A percentile compares a stretch with the other conserved stretches of the same genome.
These are phyloP conservation scores for Pseudoips prasinana DNA, from an alignment of 2,888 invertebrate species.

Conservation along the genomic window DNA sequence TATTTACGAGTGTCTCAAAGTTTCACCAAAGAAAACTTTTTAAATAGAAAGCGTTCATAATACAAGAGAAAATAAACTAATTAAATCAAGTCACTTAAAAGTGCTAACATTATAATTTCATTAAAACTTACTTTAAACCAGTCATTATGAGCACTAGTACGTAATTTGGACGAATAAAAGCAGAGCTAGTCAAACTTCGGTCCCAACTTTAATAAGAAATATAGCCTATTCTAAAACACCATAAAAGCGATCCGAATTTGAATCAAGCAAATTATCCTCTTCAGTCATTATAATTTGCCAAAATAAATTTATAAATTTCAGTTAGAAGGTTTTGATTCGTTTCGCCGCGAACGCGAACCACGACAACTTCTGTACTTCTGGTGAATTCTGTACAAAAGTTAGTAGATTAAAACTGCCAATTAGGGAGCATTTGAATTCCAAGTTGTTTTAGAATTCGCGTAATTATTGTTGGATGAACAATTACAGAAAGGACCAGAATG, in stretches of 20 bases:
- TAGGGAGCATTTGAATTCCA: conserved; percentile 77
- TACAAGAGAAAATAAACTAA: no score
- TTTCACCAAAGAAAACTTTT: no score
- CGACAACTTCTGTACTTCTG: conserved; percentile 75
- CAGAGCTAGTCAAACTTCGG: not conserved
- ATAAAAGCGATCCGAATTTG: conserved; percentile 49
- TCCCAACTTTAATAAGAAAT: conserved; percentile 35
- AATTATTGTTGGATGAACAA: conserved; percentile 77
- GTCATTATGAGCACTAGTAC: not conserved
- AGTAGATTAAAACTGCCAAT: conserved; percentile 81
- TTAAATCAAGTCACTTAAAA: no score
- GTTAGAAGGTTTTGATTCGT: conserved; percentile 72
- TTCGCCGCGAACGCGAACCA: conserved; percentile 68
- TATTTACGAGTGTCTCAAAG: no score
- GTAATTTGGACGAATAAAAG: conserved; percentile 4
- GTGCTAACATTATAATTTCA: no score
- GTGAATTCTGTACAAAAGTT: conserved; percentile 77
- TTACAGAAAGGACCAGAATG: conserved; percentile 56
- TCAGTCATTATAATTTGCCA: conserved; percentile 59
- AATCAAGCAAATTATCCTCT: conserved; percentile 61
- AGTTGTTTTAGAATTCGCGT: conserved; percentile 77
- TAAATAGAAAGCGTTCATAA: no score
- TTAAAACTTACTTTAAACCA: not conserved
- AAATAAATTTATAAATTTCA: conserved; percentile 72
- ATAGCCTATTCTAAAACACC: conserved; percentile 37